Evolutionary conservation across 2,113 vertebrate species (phyloP), one percentile per base, ranked within the genome.

Genomic region (Smithornis capensis): DNA sequence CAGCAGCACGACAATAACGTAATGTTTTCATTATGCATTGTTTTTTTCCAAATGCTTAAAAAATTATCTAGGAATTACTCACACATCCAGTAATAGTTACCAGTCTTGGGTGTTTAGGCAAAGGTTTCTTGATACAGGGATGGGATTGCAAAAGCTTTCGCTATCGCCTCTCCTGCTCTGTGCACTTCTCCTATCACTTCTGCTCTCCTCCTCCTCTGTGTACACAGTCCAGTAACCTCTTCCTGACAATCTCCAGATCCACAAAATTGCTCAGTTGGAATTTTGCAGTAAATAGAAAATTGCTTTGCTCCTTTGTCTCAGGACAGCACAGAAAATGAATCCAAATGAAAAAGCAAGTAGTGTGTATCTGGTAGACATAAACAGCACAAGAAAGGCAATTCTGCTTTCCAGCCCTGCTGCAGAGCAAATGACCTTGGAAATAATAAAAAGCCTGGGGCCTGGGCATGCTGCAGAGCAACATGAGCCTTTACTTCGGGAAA

Each of bases 271-370:
- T 96, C 90, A 52, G 94, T 94, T 96, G 96, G 95, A 96, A 96
- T 95, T 94, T 87, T 90, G 89, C 86, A 95, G 92, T 96, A 96
- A 95, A 94, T 93, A 94, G 92, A 94, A 95, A 97, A 96, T 94
- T 89, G 87, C 95, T 96, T 95, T 94, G 60, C 84, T 96, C 81
- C 95, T 94, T 95, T 96, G 92, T 94, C 84, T 91, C 95, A 97
- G 96, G 97, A 97, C 96, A 95, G 94, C 90, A 88, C 92, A 77
- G 95, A 97, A 97, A 98, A 98, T 79, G 85, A 97, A 97, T 97
- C 97, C 97, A 97, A 98, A 97, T 97, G 97, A 96, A 97, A 95
- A 97, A 95, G 94, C 95, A 97, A 97, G 96, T 70, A 97, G 95
- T 85, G 80, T 87, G 92, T 96, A 95, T 98, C 98, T 98, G 97